Evolutionary conservation across 2,888 invertebrate genomes (phyloP), one percentile per base, ranked within the genome.

Genomic region (Zelleria hepariella): DNA sequence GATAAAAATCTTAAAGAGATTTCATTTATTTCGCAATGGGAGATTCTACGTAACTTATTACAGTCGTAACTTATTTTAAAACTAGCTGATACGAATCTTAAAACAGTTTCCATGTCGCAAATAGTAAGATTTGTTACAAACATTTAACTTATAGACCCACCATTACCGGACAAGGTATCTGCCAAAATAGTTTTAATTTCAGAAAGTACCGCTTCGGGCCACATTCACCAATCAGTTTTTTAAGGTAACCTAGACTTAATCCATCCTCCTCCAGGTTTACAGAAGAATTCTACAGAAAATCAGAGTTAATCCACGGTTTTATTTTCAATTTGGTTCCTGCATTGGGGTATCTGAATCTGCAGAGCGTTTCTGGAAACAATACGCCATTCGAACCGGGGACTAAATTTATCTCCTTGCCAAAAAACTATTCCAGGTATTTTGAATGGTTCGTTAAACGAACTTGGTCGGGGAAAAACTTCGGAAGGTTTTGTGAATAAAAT

Each of bases 141-240:
- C 47, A n/a, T 25, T 26, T 24, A 54, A 57, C 23, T 57, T 47
- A 57, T 58, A 26, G 25, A 42, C 49, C 23, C n/a, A 49, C 58
- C 58, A 58, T 58, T 58, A 58, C 58, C 51, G 26, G 51, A 21
- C 6, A 5, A 20, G 57, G 20, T 15, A 24, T 69, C 75, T 74
- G 72, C 75, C 73, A 76, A 71, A 74, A 75, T 74, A 75, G 72
- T 78, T 78, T 75, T 74, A 76, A 78, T 77, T 75, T 73, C 70
- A 68, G 49, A 26, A 26, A 58, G 58, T 58, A 51, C 20, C 23
- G n/a, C 26, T n/a, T 51, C 2, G 20, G 51, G 51, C 20, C 51
- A 20, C 23, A 20, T 51, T 51, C 49, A 49, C 18, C 18, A 18
- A 20, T 49, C n/a, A 20, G n/a, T n/a, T n/a, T n/a, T n/a, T n/a